phyloP scores from a whole-genome alignment of 2,797 vertebrate genomes.

The Rhyacichthys aspro region DNA sequence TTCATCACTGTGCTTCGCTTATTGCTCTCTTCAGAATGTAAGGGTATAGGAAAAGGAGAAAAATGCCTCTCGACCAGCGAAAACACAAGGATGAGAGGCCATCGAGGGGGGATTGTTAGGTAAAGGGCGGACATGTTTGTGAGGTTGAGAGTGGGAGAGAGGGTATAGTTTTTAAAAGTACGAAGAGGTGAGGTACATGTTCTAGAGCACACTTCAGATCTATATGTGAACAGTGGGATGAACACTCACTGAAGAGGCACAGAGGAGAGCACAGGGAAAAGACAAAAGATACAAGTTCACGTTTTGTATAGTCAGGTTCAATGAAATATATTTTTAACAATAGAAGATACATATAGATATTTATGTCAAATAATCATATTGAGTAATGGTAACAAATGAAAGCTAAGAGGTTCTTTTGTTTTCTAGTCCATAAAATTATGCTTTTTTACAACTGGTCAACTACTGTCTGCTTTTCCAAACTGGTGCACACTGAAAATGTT shows the following conservation, averaged over 20 bases:
- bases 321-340: not conserved
- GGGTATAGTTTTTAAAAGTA: conserved; percentile 32
- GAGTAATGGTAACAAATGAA: too few relatives aligned
- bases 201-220: conserved; percentile 38
- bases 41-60: conserved; percentile 34
- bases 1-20: conserved; percentile 37
- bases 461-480: too few relatives aligned
- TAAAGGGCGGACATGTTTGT: conserved; percentile 45
- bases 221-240: conserved; percentile 21
- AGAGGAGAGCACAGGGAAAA: conserved; percentile 7
- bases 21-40: conserved; percentile 61
- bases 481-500: too few relatives aligned
- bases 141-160: conserved; percentile 39
- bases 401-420: too few relatives aligned
- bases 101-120: conserved; percentile 46
- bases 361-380: too few relatives aligned
- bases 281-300: not conserved
- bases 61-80: conserved; percentile 43
- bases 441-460: too few relatives aligned
- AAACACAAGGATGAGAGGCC: conserved; percentile 57
- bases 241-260: conserved; percentile 25
- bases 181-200: conserved; percentile 10
- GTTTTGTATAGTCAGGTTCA: not conserved
- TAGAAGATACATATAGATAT: not conserved
- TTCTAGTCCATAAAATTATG: too few relatives aligned